phyloP scores from a whole-genome alignment of 2,113 vertebrate species.

The Oenanthe oenanthe region DNA sequence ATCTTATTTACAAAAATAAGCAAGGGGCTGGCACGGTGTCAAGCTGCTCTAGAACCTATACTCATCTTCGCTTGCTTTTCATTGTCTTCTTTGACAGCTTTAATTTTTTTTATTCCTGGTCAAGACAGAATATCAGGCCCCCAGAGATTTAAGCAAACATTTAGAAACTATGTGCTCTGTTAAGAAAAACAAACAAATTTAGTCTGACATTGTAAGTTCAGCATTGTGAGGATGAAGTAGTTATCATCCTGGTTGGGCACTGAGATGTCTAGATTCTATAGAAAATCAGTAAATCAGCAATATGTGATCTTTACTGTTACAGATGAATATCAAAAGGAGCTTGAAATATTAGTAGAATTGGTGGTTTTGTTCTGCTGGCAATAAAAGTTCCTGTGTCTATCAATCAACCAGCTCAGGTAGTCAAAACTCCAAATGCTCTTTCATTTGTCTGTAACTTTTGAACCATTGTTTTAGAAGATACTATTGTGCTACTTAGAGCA shows the following conservation, averaged over 20 bases:
- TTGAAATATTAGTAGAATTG: neutral
- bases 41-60: neutral
- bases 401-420: neutral
- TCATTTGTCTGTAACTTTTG: neutral
- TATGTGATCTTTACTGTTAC: neutral
- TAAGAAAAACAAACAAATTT: neutral
- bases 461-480: neutral
- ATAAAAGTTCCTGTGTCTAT: neutral
- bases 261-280: neutral
- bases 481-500: neutral
- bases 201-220: neutral
- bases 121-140: neutral
- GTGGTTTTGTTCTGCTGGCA: neutral
- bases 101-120: neutral
- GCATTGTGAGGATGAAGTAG: neutral
- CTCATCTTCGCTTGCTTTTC: rapidly evolving
- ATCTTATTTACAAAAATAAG: neutral
- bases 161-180: neutral
- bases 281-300: neutral
- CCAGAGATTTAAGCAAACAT: neutral
- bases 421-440: neutral
- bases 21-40: rapidly evolving
- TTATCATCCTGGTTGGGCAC: neutral
- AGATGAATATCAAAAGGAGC: neutral
- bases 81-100: rapidly evolving